Conservation (phyloP, 2,113 vertebrate genomes). For the Dendropsophus ebraccatus region DNA sequence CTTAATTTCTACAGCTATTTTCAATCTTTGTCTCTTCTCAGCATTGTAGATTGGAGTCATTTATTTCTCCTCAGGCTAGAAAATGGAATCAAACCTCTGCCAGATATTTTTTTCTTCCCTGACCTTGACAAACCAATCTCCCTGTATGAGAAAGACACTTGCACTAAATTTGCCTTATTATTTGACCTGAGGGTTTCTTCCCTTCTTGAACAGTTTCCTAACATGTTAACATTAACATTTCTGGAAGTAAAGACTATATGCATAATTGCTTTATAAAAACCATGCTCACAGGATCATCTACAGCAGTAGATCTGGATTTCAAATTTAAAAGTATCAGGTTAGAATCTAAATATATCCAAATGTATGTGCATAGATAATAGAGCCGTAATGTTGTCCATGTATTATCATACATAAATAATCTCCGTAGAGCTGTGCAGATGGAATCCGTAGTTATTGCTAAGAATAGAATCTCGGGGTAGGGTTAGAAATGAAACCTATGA, state of each 20-base stretch:
- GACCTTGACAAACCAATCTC: slow-evolving; percentile 37
- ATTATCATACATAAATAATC: slow-evolving; percentile 25
- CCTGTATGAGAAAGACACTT: neutral
- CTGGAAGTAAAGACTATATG: slow-evolving; percentile 26
- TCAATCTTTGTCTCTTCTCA: slow-evolving; percentile 31
- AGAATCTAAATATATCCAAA: slow-evolving; percentile 12
- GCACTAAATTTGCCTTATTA: slow-evolving; percentile 22
- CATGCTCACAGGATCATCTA: neutral
- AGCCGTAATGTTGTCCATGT: slow-evolving; percentile 21
- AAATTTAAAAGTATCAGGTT: neutral
- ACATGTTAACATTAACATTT: slow-evolving; percentile 25
- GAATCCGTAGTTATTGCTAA: slow-evolving; percentile 4
- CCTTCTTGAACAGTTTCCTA: slow-evolving; percentile 24
- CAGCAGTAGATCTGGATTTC: neutral
- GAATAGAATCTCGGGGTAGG: neutral
- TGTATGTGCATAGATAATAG: neutral
- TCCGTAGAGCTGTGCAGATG: neutral
- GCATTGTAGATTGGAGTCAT: slow-evolving; percentile 41
- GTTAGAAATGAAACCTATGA: neutral
- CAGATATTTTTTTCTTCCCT: slow-evolving; percentile 39
- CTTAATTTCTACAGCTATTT: slow-evolving; percentile 21
- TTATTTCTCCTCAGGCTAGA: slow-evolving; percentile 40
- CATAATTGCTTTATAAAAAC: slow-evolving; percentile 27
- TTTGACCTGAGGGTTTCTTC: slow-evolving; percentile 13
- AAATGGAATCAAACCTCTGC: neutral